A percentile compares a stretch with the other conserved stretches of the same genome.
These are phyloP conservation scores for Zygogramma bicolorata DNA, from an alignment of 2,888 invertebrate species.

Conservation along the genomic window DNA sequence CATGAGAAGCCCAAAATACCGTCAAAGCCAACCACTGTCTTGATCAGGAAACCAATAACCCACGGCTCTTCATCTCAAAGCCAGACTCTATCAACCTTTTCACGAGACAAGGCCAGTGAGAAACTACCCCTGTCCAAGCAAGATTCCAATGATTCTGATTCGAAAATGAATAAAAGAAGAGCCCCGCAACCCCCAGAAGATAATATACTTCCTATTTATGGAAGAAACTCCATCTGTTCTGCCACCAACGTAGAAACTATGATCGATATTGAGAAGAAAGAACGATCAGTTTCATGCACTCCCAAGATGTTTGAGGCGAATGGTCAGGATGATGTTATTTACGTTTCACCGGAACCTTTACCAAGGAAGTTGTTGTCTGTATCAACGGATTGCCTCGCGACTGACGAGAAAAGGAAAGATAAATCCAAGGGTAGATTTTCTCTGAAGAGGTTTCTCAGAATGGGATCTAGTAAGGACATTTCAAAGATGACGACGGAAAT, in stretches of 20 bases:
- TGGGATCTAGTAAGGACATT: slow-evolving; percentile 81
- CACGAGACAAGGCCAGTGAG: slow-evolving; percentile 34
- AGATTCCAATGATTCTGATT: slow-evolving; percentile 70
- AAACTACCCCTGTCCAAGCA: slow-evolving; percentile 69
- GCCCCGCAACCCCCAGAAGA: slow-evolving; percentile 83
- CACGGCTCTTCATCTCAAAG: slow-evolving; percentile 22
- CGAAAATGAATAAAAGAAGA: slow-evolving; percentile 75
- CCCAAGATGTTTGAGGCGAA: slow-evolving; percentile 71
- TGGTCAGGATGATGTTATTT: slow-evolving; percentile 44
- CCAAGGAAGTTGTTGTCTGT: slow-evolving; percentile 79
- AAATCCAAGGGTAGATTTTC: slow-evolving; percentile 84
- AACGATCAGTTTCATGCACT: slow-evolving; percentile 75
- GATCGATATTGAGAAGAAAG: slow-evolving; percentile 74
- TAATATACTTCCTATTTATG: slow-evolving; percentile 66
- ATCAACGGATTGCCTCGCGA: slow-evolving; percentile 79
- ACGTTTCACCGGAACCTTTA: slow-evolving; percentile 73
- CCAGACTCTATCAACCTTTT: slow-evolving; percentile 11
- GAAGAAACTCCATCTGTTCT: slow-evolving; percentile 71
- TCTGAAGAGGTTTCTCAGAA: slow-evolving; percentile 84
- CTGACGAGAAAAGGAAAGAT: slow-evolving; percentile 71
- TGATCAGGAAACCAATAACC: slow-evolving; percentile 57
- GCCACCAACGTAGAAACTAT: slow-evolving; percentile 71
- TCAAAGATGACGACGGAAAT: slow-evolving; percentile 70
- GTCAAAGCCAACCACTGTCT: slow-evolving; percentile 73
- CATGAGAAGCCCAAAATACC: slow-evolving; percentile 78